Evolutionary conservation across 2,113 vertebrate species (phyloP).

Genomic region (Cranoglanis bouderius): DNA sequence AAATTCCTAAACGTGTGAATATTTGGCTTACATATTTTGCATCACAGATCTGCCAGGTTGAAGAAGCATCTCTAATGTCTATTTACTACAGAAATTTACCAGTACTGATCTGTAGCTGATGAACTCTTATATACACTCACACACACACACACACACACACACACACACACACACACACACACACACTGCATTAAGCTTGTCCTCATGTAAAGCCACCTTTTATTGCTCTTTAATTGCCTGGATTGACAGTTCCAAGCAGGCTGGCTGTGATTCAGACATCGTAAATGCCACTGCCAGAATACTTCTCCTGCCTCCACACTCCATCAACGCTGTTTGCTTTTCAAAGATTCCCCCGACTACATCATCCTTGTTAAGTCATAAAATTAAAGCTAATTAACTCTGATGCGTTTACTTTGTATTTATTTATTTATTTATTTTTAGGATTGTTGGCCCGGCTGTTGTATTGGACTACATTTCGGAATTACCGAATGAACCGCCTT

Average conservation of each 20-base stretch:
- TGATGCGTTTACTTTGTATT: neutral
- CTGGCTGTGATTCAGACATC: slow-evolving; percentile 40
- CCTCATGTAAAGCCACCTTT: slow-evolving; percentile 22
- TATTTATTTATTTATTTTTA: neutral
- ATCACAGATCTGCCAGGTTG: neutral
- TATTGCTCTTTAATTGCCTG: slow-evolving; percentile 37
- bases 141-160: neutral
- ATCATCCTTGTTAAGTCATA: slow-evolving; percentile 43
- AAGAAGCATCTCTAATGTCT: neutral
- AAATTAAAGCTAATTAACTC: slow-evolving; percentile 38
- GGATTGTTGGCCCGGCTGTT: neutral
- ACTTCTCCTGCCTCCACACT: slow-evolving; percentile 24
- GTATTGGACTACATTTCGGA: neutral
- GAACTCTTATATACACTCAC: neutral
- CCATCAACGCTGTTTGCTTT: slow-evolving; percentile 23
- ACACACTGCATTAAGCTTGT: neutral
- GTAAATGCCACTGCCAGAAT: slow-evolving; percentile 36
- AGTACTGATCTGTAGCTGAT: neutral
- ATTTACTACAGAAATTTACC: slow-evolving; percentile 7
- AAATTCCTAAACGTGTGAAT: neutral
- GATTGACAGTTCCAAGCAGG: slow-evolving; percentile 30
- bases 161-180: neutral
- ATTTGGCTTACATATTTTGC: neutral
- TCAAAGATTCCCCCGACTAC: slow-evolving; percentile 9
- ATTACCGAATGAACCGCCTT: neutral